A percentile compares a stretch with the other conserved stretches of the same genome.
phyloP scores from a whole-genome alignment of 2,797 vertebrate genomes.

The Zalophus californianus region DNA sequence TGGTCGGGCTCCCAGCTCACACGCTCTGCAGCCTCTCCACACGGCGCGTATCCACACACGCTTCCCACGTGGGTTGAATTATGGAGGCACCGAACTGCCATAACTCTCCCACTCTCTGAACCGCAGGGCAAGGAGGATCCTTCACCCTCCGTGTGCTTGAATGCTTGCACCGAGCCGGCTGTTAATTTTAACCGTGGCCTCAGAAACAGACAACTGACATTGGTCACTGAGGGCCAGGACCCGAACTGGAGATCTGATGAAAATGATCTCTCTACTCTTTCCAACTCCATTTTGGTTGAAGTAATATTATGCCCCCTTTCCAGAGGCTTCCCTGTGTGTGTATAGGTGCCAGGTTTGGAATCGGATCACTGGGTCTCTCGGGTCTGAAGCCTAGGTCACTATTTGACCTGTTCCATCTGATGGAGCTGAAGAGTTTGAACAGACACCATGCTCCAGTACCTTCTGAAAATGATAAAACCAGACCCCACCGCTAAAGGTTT shows the following conservation, averaged over 20 bases:
- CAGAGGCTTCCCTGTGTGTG: not conserved
- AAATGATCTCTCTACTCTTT: not conserved
- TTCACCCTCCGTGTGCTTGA: not conserved
- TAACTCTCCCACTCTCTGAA: not conserved
- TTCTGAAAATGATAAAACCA: constrained; percentile 37
- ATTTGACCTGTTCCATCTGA: not conserved
- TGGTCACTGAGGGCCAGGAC: not conserved
- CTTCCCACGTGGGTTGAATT: constrained; percentile 39
- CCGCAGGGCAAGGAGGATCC: not conserved
- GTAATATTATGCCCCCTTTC: not conserved
- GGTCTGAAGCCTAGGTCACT: not conserved
- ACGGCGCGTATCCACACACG: not conserved
- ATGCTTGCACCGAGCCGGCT: not conserved
- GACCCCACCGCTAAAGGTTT: not conserved
- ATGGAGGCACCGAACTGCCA: not conserved
- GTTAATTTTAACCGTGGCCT: constrained; percentile 1
- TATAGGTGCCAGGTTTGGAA: not conserved
- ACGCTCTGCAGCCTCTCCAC: not conserved
- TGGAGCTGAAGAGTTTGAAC: not conserved
- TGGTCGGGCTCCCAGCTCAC: not conserved
- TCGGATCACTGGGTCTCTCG: not conserved
- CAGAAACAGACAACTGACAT: constrained; percentile 34
- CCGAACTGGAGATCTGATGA: not conserved
- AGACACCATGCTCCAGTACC: not conserved
- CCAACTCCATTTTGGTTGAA: not conserved